Evolutionary conservation across 2,888 invertebrate genomes (phyloP), one percentile per base, ranked within the genome.

Genomic region (Folsomia candida): DNA sequence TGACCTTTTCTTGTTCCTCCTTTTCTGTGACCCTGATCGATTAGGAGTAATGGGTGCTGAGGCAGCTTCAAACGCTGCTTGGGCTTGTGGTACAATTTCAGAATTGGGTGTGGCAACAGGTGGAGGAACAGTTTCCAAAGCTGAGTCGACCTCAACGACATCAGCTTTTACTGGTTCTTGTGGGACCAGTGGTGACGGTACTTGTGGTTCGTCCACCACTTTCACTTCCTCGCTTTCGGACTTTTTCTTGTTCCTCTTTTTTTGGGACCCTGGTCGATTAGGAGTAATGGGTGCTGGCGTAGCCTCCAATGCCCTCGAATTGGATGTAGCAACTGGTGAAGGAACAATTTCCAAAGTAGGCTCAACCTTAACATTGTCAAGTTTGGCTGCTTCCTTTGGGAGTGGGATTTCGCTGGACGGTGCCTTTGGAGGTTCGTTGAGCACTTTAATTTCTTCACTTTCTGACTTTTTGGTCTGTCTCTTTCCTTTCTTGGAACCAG

Each of bases 391-490:
- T 51, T 25, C 27, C 18, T 26, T 54, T 25, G 28, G 18, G 11
- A 20, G 2, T 62, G 20, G 22, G 63, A 37, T 37, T 26, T n/a
- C 28, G 37, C 61, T 63, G 67, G 59, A 26, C 28, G 51, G 9
- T 25, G 37, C n/a, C n/a, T n/a, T n/a, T 37, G 14, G 37, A 37
- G 37, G 37, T 14, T 37, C 6, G 37, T 14, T 37, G 20, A 68
- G 63, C 69, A n/a, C n/a, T n/a, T n/a, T n/a, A 51, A 29, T 60
- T 6, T 59, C 57, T 29, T 64, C 68, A 59, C 51, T 59, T 51
- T 68, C 64, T 51, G 59, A 59, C 28, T 59, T 83, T 68, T 82
- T 84, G 67, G 81, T 81, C 74, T 83, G 83, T 75, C 82, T 82
- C 74, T 71, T 78, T 78, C 82, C 83, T 74, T 67, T 78, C 72